phyloP scores from a whole-genome alignment of 2,113 vertebrate genomes.

The Phalacrocorax brasilianus region DNA sequence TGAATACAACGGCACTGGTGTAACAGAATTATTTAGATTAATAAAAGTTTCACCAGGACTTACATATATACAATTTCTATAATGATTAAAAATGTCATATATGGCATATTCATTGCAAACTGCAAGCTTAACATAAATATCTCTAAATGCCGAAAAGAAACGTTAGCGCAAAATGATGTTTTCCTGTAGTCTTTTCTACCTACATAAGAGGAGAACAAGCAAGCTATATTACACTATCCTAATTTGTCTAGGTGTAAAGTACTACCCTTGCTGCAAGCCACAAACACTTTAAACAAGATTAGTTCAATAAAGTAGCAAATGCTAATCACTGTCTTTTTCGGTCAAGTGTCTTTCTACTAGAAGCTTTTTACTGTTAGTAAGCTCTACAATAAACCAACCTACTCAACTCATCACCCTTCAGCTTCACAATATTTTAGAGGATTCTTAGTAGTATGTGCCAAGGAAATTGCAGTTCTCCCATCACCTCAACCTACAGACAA shows the following conservation, averaged over 20 bases:
- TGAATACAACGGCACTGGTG: no score
- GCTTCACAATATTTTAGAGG: neutral
- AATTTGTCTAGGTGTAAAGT: no score
- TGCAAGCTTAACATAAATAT: no score
- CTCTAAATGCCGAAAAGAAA: neutral
- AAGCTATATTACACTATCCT: neutral
- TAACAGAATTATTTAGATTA: no score
- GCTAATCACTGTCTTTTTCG: neutral
- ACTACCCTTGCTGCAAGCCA: neutral
- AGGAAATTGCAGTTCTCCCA: neutral
- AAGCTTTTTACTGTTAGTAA: neutral
- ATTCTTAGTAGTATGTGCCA: neutral
- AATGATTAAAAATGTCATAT: no score
- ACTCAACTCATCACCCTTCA: neutral
- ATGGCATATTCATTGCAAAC: no score
- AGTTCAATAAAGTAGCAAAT: neutral
- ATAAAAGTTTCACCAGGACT: no score
- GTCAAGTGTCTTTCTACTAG: neutral
- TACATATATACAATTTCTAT: no score
- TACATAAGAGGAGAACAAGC: neutral
- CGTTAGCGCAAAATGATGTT: neutral
- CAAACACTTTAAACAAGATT: neutral
- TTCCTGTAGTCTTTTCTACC: neutral
- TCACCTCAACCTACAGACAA: neutral
- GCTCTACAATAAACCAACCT: neutral